Evolutionary conservation across 2,113 vertebrate genomes (phyloP), one percentile per base, ranked within the genome.

Genomic region (Syngnathus scovelli): DNA sequence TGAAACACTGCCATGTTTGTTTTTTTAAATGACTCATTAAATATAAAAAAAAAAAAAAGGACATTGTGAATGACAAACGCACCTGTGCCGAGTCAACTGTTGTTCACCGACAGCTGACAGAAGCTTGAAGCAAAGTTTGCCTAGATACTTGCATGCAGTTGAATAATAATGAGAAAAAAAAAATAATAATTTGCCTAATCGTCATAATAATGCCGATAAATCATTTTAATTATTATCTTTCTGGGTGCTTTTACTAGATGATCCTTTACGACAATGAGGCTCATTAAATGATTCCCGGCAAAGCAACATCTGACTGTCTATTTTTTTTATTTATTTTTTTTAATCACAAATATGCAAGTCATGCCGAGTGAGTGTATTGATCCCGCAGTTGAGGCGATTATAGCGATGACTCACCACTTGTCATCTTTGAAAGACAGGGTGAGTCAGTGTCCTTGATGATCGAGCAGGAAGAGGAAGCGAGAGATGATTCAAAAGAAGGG

Each of bases 401-500:
- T 2, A 58, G 55, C 27, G 55, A 6, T 16, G 3, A 27, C 27
- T 58, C 55, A 58, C 27, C 13, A 16, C 13, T 36, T 33, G 5
- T 58, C 68, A 80, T 76, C 43, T 81, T 83, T 15, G 86, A 84
- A 85, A 86, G 76, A 66, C 71, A 59, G 52, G 66, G 54, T 85
- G 77, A 72, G 69, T 84, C 83, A 77, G 75, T 78, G 66, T 89
- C 82, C 69, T 21, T 41, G 60, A 80, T 66, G 61, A 73, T 69
- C 38, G 58, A 67, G 69, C 46, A 37, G 59, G 66, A 71, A 68
- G 19, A 51, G 13, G 19, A 51, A 51, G 64, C 18, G 23, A 55
- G 41, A 72, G 62, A 72, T 75, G 66, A 68, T 74, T 41, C 67
- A 27, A 71, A 73, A 72, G 78, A 75, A 73, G 71, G 78, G 76